Evolutionary conservation across 1,140 invertebrate species (phyloP), one percentile per base, ranked within the genome.

Genomic region (Achatina immaculata): DNA sequence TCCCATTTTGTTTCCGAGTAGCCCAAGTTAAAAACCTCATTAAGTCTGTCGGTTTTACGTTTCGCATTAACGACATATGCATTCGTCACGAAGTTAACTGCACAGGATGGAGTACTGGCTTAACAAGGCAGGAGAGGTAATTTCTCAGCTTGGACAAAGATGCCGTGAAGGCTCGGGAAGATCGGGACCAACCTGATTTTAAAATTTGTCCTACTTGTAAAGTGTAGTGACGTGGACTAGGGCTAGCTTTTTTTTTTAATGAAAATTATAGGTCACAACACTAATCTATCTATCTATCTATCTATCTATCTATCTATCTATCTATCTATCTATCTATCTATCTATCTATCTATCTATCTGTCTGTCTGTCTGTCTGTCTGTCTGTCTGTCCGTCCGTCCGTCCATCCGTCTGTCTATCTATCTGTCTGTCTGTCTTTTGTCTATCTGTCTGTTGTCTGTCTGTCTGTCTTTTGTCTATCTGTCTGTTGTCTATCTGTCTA

Each of bases 1-100:
- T 11, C 11, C 11, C 11, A 51, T 14, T 36, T 36, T 68, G 11
- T 38, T 68, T 6, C 66, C 38, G 4, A 68, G 34, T 40, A 14
- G 11, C 31, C 2, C 66, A 16, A 36, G 38, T 14, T 16, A 7
- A 14, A 38, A 40, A 68, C 66, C 66, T 68, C 66, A 40, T 68
- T 68, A 68, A 68, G 14, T 36, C 34, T 36, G 31, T 31, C 21
- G 66, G 66, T 36, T 38, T 68, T 68, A 68, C 11, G 66, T 68
- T 68, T 40, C 66, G 38, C 14, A 68, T 68, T 68, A 68, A 40
- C 66, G 66, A 36, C 66, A 68, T 68, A 38, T 68, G 14, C 66
- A 68, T 68, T 40, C 66, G 66, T 68, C 66, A 68, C 38, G 66
- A 68, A 14, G 55, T 58, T 58, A 58, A 58, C 55, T 19, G 55